Evolutionary conservation across 2,113 vertebrate genomes (phyloP).

Genomic region (Gallinago jamesoni): DNA sequence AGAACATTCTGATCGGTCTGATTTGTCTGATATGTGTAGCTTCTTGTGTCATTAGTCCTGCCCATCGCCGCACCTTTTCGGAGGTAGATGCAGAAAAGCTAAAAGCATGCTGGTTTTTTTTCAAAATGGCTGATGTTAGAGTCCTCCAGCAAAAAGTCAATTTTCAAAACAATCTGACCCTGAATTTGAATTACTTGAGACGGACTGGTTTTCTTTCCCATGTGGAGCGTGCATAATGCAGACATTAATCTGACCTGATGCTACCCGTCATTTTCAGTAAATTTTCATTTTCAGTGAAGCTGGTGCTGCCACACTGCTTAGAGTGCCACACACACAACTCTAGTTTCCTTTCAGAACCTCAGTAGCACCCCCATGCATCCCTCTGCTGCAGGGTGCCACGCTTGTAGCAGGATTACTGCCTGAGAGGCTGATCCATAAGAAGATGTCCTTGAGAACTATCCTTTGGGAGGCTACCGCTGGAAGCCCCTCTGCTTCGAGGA

Average conservation of each 20-base stretch:
- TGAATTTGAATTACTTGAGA: neutral
- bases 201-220: neutral
- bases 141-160: neutral
- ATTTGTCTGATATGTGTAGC: neutral
- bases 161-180: neutral
- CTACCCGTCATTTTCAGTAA: neutral
- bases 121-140: neutral
- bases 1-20: neutral
- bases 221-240: fast-evolving
- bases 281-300: neutral
- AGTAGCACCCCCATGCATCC: fast-evolving
- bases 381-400: neutral
- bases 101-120: neutral
- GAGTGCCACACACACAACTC: fast-evolving
- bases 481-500: neutral
- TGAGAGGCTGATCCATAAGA: neutral
- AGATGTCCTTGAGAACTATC: neutral
- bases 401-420: neutral
- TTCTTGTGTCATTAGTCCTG: neutral
- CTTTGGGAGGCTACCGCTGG: neutral
- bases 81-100: neutral
- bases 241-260: neutral
- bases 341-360: neutral
- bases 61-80: neutral
- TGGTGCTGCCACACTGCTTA: neutral